A percentile compares a stretch with the other conserved stretches of the same genome.
Conservation (phyloP, 2,797 vertebrate genomes). For the Leptoclinus maculatus region DNA sequence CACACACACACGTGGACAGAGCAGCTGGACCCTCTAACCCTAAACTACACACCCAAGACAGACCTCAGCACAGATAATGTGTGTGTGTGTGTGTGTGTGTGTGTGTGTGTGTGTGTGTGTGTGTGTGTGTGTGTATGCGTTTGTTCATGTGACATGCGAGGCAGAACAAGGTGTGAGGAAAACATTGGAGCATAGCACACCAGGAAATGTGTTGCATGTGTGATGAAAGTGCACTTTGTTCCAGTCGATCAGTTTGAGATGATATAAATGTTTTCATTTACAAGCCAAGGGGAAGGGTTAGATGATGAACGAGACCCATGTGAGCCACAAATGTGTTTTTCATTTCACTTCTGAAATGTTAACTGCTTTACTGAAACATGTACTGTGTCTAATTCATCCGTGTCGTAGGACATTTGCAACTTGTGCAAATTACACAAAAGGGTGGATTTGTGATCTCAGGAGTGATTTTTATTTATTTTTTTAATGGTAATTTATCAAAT, state of each 20-base stretch:
- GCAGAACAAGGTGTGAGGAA: constrained; percentile 42
- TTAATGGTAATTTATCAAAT: constrained; percentile 17
- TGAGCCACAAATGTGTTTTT: constrained; percentile 48
- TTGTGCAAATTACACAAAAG: constrained; percentile 28
- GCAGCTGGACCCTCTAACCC: constrained; percentile 70
- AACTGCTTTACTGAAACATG: constrained; percentile 40
- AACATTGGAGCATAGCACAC: constrained; percentile 44
- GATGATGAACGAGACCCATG: constrained; percentile 50
- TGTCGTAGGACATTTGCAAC: constrained; percentile 31
- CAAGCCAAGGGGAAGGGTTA: constrained; percentile 49
- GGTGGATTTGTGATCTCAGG: constrained; percentile 32
- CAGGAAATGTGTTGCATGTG: constrained; percentile 62
- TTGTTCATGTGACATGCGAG: constrained; percentile 37
- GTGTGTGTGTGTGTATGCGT: background rate
- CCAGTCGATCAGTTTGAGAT: constrained; percentile 60
- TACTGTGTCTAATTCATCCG: constrained; percentile 36
- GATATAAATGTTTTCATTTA: constrained; percentile 62
- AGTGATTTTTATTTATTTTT: constrained; percentile 17
- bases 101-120: background rate
- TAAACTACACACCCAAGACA: constrained; percentile 57
- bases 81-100: constrained; percentile 19
- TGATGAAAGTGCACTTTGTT: constrained; percentile 63
- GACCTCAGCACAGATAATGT: constrained; percentile 39
- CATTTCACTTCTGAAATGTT: constrained; percentile 45
- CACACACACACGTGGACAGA: constrained; percentile 53